Evolutionary conservation across 2,113 vertebrate genomes (phyloP).

Genomic region (Otocyon megalotis): DNA sequence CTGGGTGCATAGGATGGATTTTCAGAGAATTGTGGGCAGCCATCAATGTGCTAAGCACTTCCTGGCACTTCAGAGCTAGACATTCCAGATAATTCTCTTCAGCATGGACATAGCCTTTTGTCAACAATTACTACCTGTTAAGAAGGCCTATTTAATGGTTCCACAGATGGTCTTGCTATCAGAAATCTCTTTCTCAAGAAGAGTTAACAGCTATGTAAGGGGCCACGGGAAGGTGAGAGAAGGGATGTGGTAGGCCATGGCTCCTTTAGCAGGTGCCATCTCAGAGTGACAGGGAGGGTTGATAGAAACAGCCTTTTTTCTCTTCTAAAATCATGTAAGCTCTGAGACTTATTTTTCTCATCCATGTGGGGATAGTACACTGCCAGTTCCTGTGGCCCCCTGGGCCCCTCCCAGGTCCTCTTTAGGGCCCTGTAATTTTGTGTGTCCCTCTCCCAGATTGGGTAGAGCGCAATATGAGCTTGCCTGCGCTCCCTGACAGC

Average conservation of each 20-base stretch:
- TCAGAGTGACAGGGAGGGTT: background rate
- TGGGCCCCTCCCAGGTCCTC: background rate
- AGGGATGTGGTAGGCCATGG: background rate
- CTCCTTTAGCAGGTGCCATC: background rate
- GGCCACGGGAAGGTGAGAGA: background rate
- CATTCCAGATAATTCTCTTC: background rate
- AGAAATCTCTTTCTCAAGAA: background rate
- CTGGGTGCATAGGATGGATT: background rate
- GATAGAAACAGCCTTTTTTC: background rate
- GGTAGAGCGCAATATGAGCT: background rate
- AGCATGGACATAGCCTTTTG: background rate
- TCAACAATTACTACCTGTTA: background rate
- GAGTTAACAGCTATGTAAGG: background rate
- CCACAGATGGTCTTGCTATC: background rate
- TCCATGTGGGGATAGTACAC: background rate
- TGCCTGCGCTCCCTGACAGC: background rate
- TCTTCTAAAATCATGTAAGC: background rate
- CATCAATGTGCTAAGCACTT: background rate
- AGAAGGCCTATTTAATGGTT: background rate
- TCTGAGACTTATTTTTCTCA: background rate
- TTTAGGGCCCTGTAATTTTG: background rate
- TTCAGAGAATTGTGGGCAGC: background rate
- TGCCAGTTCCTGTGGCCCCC: background rate
- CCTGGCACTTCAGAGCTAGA: background rate
- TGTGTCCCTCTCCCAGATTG: background rate